A percentile compares a stretch with the other conserved stretches of the same genome.
phyloP scores from a whole-genome alignment of 2,888 invertebrate species.

The Lithophane semibrunnea region DNA sequence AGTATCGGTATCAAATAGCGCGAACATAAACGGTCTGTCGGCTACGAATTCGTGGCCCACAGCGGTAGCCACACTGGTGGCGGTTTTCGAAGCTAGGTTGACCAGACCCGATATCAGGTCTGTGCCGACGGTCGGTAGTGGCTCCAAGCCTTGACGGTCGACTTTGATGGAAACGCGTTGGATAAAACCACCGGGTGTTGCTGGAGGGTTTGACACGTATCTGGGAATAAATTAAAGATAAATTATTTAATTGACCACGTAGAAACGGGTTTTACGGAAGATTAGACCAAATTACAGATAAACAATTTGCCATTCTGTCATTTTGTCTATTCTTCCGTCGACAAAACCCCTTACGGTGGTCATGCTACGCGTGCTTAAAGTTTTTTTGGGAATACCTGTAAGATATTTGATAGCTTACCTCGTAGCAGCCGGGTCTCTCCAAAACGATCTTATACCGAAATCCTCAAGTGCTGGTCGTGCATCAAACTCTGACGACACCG shows the following conservation, averaged over 20 bases:
- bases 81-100: slow-evolving; percentile 41
- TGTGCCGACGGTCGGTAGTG: slow-evolving; percentile 34
- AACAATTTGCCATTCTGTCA: no score
- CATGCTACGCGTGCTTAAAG: no score
- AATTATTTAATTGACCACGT: no score
- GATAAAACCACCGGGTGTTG: slow-evolving; percentile 58
- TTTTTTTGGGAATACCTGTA: no score
- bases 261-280: no score
- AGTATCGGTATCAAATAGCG: slow-evolving; percentile 67
- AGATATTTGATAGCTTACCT: slow-evolving; percentile 49
- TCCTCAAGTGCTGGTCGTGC: slow-evolving; percentile 62
- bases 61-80: slow-evolving; percentile 57
- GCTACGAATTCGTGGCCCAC: slow-evolving; percentile 69
- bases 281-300: no score
- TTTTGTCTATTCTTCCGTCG: no score
- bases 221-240: slow-evolving; percentile 34
- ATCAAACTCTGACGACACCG: slow-evolving; percentile 67
- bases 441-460: slow-evolving; percentile 63
- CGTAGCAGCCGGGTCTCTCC: slow-evolving; percentile 66
- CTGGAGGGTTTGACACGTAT: slow-evolving; percentile 64
- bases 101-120: slow-evolving; percentile 30
- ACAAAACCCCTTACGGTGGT: no score
- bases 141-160: slow-evolving; percentile 57
- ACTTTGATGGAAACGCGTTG: slow-evolving; percentile 65
- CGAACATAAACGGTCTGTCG: slow-evolving; percentile 72